Evolutionary conservation across 2,888 invertebrate genomes (phyloP), one percentile per base, ranked within the genome.

Genomic region (Idaea dimidiata): DNA sequence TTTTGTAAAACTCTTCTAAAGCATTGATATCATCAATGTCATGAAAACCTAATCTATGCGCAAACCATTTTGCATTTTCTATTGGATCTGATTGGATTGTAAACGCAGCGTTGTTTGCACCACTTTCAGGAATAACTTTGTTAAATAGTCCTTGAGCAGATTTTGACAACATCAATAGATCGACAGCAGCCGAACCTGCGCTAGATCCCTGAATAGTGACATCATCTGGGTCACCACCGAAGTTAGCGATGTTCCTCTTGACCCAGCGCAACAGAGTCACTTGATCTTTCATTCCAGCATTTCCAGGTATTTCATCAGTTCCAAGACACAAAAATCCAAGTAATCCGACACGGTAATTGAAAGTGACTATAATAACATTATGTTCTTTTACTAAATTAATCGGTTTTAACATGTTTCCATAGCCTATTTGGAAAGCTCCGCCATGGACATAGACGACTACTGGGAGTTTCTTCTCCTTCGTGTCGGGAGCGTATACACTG

Each of bases 401-500:
- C 17, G 69, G 71, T 55, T 61, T 64, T 0, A 63, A 1, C 17
- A 63, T 33, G 53, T 76, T 65, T 54, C 80, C 80, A 54, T 32
- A 71, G 4, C 80, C 82, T 0, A 72, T 33, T 57, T 73, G 70
- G 58, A 74, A 83, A 0, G 64, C 80, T 59, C 83, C 83, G 33
- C 81, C 82, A 17, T 83, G 83, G 6, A 83, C 68, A 33, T 73
- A 73, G 0, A 83, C 80, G 2, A 78, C 59, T 0, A 83, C 81
- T 0, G 81, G 74, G 0, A 77, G 70, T 1, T 81, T 73, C n/a
- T 63, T 67, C 24, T 73, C 69, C 10, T 72, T 54, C 17, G 83
- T 85, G 58, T 80, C 78, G 0, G 88, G 86, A 1, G 86, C 84
- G 61, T 80, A 89, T 4, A 90, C 78, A 67, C 85, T 90, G n/a